Percentiles rank a stretch among this genome's conserved stretches.
phyloP scores from a whole-genome alignment of 2,797 vertebrate species.

The Sciaenops ocellatus region DNA sequence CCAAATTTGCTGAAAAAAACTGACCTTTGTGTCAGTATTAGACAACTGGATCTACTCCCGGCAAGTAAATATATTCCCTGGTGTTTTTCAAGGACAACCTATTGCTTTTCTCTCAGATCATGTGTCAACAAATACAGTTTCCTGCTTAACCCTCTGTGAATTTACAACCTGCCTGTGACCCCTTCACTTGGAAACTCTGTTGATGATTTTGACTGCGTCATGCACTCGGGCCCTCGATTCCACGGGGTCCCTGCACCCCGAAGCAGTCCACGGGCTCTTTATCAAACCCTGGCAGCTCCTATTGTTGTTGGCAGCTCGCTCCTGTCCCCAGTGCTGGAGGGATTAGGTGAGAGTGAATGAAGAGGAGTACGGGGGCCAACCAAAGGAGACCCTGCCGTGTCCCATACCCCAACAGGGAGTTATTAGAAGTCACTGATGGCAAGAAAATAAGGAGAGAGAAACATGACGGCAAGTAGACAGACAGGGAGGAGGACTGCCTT shows the following conservation, averaged over 20 bases:
- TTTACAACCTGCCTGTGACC: constrained; percentile 61
- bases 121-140: constrained; percentile 50
- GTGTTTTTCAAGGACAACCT: constrained; percentile 12
- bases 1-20: no score
- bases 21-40: background rate
- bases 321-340: constrained; percentile 63
- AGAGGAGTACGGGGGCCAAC: constrained; percentile 51
- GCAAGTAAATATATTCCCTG: constrained; percentile 10
- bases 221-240: constrained; percentile 48
- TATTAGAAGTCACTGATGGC: constrained; percentile 53
- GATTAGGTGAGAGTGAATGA: constrained; percentile 78
- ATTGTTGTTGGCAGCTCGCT: constrained; percentile 78
- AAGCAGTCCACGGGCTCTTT: constrained; percentile 71
- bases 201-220: constrained; percentile 54
- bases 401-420: constrained; percentile 49
- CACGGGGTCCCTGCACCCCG: constrained; percentile 55
- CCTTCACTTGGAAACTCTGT: constrained; percentile 31
- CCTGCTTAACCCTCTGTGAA: constrained; percentile 44
- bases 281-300: constrained; percentile 74
- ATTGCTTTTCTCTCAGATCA: constrained; percentile 20
- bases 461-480: constrained; percentile 43
- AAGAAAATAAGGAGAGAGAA: constrained; percentile 44
- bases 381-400: constrained; percentile 52
- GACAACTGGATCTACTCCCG: background rate
- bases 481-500: constrained; percentile 33